Conservation (phyloP, 2,888 invertebrate species). For the Ophion slaviceki region DNA sequence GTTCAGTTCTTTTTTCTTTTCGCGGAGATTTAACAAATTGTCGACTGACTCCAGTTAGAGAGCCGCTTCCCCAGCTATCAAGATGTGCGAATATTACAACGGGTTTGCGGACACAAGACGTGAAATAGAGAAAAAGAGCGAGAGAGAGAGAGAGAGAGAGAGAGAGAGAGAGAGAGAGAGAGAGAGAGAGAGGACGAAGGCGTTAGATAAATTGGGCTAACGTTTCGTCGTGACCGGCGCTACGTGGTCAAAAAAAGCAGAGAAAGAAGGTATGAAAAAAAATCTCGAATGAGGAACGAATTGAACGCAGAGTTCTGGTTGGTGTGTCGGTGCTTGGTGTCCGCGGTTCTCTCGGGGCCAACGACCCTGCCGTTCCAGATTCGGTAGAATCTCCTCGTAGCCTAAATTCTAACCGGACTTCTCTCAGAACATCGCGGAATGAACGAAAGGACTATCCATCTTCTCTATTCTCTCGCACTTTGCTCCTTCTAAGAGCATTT, state of each 20-base stretch:
- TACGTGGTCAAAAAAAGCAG: constrained; percentile 53
- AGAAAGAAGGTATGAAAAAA: constrained; percentile 17
- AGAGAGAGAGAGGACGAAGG: constrained; percentile 15
- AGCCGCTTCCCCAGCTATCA: not conserved
- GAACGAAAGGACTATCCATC: constrained; percentile 48
- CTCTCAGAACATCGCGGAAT: constrained; percentile 61
- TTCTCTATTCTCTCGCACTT: constrained; percentile 46
- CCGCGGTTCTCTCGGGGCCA: constrained; percentile 72
- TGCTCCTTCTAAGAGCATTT: constrained; percentile 30
- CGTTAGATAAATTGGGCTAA: constrained; percentile 60
- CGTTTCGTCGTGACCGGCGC: constrained; percentile 53
- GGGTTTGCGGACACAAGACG: constrained; percentile 43
- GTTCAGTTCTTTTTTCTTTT: not conserved
- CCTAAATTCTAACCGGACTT: constrained; percentile 82
- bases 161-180: constrained; percentile 5
- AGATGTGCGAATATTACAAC: constrained; percentile 32
- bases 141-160: constrained; percentile 3
- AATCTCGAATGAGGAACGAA: constrained; percentile 54
- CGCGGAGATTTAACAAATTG: not conserved
- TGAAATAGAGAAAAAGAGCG: not conserved
- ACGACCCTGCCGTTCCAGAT: constrained; percentile 82
- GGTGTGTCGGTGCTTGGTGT: constrained; percentile 49
- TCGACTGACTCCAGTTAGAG: constrained; percentile 9
- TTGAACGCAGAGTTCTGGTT: constrained; percentile 50
- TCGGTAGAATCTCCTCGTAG: constrained; percentile 81